Conservation (phyloP, 2,113 vertebrate species). For the Mobula birostris region DNA sequence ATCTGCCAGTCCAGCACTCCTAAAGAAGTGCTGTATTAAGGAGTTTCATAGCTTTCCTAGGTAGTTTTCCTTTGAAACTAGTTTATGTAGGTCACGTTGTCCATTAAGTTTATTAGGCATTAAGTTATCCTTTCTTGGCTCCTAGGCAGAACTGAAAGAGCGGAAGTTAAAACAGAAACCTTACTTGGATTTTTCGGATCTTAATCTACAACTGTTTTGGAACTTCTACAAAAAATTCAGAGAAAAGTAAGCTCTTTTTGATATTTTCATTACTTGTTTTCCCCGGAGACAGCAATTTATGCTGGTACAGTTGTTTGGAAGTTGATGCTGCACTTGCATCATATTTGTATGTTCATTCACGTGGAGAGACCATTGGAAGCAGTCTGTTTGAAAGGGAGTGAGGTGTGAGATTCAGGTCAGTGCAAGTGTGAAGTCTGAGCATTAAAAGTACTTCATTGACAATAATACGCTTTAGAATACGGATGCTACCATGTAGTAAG, state of each 20-base stretch:
- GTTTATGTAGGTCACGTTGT: not conserved
- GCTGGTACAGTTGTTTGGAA: not conserved
- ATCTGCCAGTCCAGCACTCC: too few relatives aligned
- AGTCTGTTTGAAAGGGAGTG: not conserved
- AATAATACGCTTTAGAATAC: not conserved
- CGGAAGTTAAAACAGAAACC: constrained; percentile 77
- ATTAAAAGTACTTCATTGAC: not conserved
- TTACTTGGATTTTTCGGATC: constrained; percentile 78
- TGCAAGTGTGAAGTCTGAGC: not conserved
- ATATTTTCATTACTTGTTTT: not conserved
- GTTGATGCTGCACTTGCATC: not conserved
- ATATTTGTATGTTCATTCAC: not conserved
- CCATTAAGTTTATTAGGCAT: not conserved
- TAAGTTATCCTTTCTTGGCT: constrained; percentile 38
- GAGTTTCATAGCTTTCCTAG: too few relatives aligned
- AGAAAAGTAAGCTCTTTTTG: constrained; percentile 66
- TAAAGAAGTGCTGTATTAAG: too few relatives aligned
- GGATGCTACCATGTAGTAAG: not conserved
- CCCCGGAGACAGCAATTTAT: not conserved
- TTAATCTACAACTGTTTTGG: constrained; percentile 84
- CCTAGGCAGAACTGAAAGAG: constrained; percentile 69
- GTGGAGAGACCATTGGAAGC: not conserved
- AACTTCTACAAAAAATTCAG: constrained; percentile 85
- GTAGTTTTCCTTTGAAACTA: too few relatives aligned
- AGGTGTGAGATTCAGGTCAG: not conserved